These are phyloP conservation scores for Montipora sp. DNA, from an alignment of 64 coral and sea anemone genomes.

Conservation along the genomic window DNA sequence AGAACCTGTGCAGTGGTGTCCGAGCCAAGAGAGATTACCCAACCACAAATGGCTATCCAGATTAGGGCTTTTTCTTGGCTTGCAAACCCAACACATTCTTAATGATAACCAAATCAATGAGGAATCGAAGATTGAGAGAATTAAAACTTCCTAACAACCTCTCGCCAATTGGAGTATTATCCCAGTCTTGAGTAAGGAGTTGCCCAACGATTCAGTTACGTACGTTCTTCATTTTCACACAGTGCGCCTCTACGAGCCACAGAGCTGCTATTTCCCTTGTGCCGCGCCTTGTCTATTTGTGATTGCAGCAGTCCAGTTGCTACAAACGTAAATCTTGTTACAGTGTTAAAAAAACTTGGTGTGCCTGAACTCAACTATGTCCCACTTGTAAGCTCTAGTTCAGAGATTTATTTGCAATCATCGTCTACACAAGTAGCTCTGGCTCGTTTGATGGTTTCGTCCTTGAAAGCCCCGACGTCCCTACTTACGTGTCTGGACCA, in stretches of 20 bases:
- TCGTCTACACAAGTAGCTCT: neutral
- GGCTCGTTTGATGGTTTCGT: conserved; percentile 6
- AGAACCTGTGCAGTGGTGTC: conserved; percentile 17
- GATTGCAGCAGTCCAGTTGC: neutral
- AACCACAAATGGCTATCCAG: conserved; percentile 18
- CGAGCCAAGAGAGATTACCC: neutral
- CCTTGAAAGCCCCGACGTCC: neutral
- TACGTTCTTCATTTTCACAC: neutral
- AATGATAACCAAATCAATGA: neutral
- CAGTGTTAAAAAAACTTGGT: neutral
- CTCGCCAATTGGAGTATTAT: conserved; percentile 47
- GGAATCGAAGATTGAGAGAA: neutral
- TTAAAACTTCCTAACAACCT: neutral
- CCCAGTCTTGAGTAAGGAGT: neutral
- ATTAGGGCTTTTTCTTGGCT: conserved; percentile 23
- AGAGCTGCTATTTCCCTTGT: conserved; percentile 15
- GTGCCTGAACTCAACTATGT: conserved; percentile 1
- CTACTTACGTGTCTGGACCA: conserved; percentile 22
- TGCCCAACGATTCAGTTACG: too few relatives aligned
- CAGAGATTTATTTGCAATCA: neutral
- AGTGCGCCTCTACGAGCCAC: too few relatives aligned
- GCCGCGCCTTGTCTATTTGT: neutral
- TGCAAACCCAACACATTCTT: neutral
- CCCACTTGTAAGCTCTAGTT: neutral
- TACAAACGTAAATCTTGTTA: neutral